These are phyloP conservation scores for Tragelaphus scriptus DNA, from an alignment of 2,113 vertebrate genomes.

Conservation along the genomic window DNA sequence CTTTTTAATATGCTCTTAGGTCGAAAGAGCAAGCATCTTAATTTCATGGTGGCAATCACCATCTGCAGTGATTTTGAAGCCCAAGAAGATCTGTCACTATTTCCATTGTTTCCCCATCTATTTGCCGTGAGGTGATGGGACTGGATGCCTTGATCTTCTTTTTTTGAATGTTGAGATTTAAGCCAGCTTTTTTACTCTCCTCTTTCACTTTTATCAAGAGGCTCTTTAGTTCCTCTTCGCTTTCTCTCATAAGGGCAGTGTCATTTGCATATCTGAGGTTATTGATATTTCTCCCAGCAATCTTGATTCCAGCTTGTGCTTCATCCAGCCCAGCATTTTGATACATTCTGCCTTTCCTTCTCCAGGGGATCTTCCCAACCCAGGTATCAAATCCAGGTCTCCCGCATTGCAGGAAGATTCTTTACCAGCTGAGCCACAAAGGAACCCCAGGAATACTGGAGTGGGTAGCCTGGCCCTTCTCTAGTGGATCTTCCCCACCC, in stretches of 20 bases:
- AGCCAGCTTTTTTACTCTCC: neutral
- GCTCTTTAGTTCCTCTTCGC: neutral
- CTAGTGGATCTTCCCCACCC: neutral
- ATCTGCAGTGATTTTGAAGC: neutral
- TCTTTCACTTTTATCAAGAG: neutral
- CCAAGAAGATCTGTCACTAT: neutral
- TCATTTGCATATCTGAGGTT: neutral
- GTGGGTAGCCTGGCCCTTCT: neutral
- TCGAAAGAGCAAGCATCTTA: neutral
- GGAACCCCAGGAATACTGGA: neutral
- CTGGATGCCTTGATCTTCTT: neutral
- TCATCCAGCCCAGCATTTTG: neutral
- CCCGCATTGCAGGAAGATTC: rapidly evolving
- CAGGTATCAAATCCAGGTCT: neutral
- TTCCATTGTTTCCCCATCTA: neutral
- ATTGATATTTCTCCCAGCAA: neutral
- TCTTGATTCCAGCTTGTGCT: neutral
- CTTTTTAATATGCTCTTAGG: neutral
- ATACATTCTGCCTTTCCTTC: neutral
- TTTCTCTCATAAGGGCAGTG: neutral
- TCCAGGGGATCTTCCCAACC: neutral
- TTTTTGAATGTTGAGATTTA: neutral
- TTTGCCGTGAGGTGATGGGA: neutral
- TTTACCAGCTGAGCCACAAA: neutral
- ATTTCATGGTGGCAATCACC: neutral